A percentile compares a stretch with the other conserved stretches of the same genome.
phyloP scores from a whole-genome alignment of 2,888 invertebrate genomes.

The Macrophya annulata region DNA sequence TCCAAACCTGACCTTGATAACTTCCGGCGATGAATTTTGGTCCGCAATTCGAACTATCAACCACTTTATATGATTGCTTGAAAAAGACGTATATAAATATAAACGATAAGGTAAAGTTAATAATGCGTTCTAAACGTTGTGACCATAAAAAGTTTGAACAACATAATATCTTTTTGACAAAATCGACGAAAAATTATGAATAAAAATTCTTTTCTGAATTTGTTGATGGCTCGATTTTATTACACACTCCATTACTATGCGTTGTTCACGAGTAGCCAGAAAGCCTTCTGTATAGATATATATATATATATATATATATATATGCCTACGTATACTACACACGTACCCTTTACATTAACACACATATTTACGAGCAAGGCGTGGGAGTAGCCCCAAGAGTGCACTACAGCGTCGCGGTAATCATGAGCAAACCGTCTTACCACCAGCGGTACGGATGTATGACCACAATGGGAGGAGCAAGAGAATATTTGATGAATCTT shows the following conservation, averaged over 20 bases:
- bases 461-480: conserved; percentile 16
- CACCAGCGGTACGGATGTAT: conserved; percentile 22
- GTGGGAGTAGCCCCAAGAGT: conserved; percentile 36
- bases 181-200: not conserved
- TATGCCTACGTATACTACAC: too few species aligned
- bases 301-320: too few species aligned
- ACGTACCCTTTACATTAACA: conserved; percentile 22
- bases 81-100: not conserved
- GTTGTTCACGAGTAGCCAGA: not conserved
- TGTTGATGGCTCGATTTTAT: not conserved
- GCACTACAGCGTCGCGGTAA: conserved; percentile 2
- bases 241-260: not conserved
- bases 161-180: not conserved
- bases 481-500: conserved; percentile 34
- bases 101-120: not conserved
- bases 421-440: conserved; percentile 29
- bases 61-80: not conserved
- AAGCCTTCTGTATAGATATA: not conserved
- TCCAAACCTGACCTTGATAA: not conserved
- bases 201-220: not conserved
- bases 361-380: conserved; percentile 25
- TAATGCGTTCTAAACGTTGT: not conserved
- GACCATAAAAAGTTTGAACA: not conserved
- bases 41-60: not conserved
- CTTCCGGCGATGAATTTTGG: not conserved